Base-by-base conservation (phyloP, 2,113 vertebrate genomes). In the Trematomus loennbergii region DNA sequence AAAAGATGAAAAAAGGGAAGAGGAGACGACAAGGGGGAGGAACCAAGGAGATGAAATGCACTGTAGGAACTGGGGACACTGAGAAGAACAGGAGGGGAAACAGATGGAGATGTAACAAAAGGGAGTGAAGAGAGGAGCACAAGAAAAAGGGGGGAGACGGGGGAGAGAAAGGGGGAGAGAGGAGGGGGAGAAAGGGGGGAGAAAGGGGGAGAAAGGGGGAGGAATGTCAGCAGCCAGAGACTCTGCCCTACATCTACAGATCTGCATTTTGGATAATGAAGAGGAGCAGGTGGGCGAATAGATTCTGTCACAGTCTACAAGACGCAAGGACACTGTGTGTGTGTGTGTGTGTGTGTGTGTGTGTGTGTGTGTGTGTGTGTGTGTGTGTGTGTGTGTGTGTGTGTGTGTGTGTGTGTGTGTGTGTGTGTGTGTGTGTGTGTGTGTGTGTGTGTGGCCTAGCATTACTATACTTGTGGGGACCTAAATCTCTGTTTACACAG, bases 281-380 rank as follows among this genome's bases (percentile, higher is more conserved):
- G 79, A 87, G 72, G 74, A 91, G 81, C 81, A 85, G 77, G 84
- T 83, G 78, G 88, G 66, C 50, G 76, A 91, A 84, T 83, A 59
- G 80, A 81, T 87, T 81, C 81, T 89, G 82, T 91, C 89, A 90
- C 76, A 87, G 76, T 87, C 76, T 78, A 72, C 46, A 65, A 79
- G 59, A 85, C 22, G 53, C 9, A 17, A 79, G 72, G 79, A 83
- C 78, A 63, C 67, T 61, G 68, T 45, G 64, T 6, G 13, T 29
- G 61, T 65, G 72, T 59, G 48, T 36, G 36, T 78, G 57, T 57
- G 65, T 78, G 58, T 63, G 59, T 76, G 40, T 8, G n/a, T 50
- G 4, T 52, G 50, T 18, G 50, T 52, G 50, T 52, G 66, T 58
- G 65, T 43, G 59, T 49, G 40, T 72, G 64, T 60, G 71, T 72